Conservation (phyloP, 2,888 invertebrate species). For the Coenonympha arcania region DNA sequence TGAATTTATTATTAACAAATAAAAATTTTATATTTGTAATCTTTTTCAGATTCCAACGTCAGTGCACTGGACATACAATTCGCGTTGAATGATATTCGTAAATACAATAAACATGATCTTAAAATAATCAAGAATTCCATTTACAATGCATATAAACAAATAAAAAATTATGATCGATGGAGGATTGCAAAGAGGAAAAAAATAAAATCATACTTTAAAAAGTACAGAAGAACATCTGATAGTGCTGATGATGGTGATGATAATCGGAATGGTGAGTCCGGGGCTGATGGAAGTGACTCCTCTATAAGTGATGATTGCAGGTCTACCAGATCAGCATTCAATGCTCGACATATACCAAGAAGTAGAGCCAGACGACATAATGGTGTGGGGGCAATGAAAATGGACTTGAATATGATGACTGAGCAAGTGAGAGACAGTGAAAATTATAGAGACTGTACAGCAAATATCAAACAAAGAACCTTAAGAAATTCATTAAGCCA, state of each 20-base stretch:
- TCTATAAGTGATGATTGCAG: slow-evolving; percentile 53
- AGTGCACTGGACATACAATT: slow-evolving; percentile 48
- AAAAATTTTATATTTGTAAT: background rate
- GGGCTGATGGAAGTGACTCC: slow-evolving; percentile 53
- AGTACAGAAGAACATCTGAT: slow-evolving; percentile 38
- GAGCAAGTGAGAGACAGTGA: slow-evolving; percentile 35
- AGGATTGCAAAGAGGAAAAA: slow-evolving; percentile 48
- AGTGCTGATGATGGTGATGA: too few relatives aligned
- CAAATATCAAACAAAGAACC: slow-evolving; percentile 37
- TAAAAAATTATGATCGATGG: slow-evolving; percentile 37
- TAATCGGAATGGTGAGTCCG: slow-evolving; percentile 55
- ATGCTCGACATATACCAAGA: slow-evolving; percentile 33
- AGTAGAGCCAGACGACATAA: background rate
- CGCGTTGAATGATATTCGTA: slow-evolving; percentile 42
- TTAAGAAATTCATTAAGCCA: slow-evolving; percentile 35
- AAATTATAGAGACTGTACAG: slow-evolving; percentile 39
- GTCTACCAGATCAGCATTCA: slow-evolving; percentile 38
- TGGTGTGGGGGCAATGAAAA: too few relatives aligned
- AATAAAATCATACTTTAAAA: slow-evolving; percentile 38
- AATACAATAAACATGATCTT: slow-evolving; percentile 47
- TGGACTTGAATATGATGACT: slow-evolving; percentile 34
- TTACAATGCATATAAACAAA: slow-evolving; percentile 39
- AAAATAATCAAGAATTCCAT: slow-evolving; percentile 45
- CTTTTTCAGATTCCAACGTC: slow-evolving; percentile 47
- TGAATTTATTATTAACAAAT: background rate